Evolutionary conservation across 2,888 invertebrate species (phyloP).

Genomic region (Rotaria macrura): DNA sequence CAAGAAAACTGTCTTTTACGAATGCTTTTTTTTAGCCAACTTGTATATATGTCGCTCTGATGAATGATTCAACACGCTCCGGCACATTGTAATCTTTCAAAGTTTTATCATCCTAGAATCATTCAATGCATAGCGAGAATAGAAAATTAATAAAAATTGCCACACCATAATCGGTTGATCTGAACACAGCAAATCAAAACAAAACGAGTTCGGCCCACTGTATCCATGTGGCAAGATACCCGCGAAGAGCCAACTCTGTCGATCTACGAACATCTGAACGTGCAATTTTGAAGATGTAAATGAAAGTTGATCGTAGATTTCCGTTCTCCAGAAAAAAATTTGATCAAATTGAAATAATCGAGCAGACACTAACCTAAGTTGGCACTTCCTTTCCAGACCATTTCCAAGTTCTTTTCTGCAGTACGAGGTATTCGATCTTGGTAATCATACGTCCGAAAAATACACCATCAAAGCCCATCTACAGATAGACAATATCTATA

Average conservation of each 20-base stretch:
- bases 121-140: background rate
- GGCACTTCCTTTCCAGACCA: constrained; percentile 69
- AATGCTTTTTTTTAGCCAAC: background rate
- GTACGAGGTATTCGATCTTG: constrained; percentile 62
- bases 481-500: background rate
- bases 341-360: background rate
- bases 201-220: constrained; percentile 75
- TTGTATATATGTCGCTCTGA: constrained; percentile 36
- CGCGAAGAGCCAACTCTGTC: constrained; percentile 59
- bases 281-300: background rate
- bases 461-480: constrained; percentile 27
- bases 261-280: background rate
- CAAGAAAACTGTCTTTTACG: no score
- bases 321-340: background rate
- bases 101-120: constrained; percentile 59
- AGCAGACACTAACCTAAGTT: constrained; percentile 44
- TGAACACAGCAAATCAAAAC: constrained; percentile 74
- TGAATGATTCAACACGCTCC: constrained; percentile 55
- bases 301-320: background rate
- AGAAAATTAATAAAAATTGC: background rate
- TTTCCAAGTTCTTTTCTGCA: constrained; percentile 62
- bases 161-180: constrained; percentile 61
- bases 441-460: constrained; percentile 49
- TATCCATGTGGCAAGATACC: constrained; percentile 65
- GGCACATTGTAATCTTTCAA: constrained; percentile 75